Evolutionary conservation across 2,888 invertebrate genomes (phyloP).

Genomic region (Cartodere bifasciata): DNA sequence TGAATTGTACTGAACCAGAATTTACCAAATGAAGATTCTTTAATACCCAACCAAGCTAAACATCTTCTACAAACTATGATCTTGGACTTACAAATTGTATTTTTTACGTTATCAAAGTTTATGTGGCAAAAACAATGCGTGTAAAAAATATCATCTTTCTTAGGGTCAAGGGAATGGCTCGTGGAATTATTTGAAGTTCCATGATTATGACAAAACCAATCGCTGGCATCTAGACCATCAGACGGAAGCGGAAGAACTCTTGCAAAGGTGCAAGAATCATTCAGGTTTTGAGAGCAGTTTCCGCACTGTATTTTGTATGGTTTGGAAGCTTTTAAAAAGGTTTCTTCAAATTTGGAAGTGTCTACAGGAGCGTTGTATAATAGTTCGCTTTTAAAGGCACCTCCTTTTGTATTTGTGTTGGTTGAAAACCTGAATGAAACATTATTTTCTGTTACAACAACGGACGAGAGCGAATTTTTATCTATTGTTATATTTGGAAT

Average conservation of each 20-base stretch:
- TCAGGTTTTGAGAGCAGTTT: slow-evolving; percentile 26
- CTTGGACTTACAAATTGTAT: slow-evolving; percentile 38
- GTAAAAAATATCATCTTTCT: slow-evolving; percentile 44
- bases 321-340: slow-evolving; percentile 36
- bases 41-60: slow-evolving; percentile 43
- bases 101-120: slow-evolving; percentile 27
- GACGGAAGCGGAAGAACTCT: slow-evolving; percentile 50
- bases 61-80: slow-evolving; percentile 45
- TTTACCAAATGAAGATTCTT: slow-evolving; percentile 35
- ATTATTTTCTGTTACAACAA: slow-evolving; percentile 17
- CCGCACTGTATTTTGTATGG: slow-evolving; percentile 37
- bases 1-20: slow-evolving; percentile 46
- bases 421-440: slow-evolving; percentile 30
- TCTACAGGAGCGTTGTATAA: no score
- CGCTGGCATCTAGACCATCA: slow-evolving; percentile 44
- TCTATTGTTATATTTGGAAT: no score
- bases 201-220: slow-evolving; percentile 53
- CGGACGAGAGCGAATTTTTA: no score
- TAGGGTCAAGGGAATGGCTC: slow-evolving; percentile 33
- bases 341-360: slow-evolving; percentile 13
- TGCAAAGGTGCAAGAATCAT: slow-evolving; percentile 34
- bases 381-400: slow-evolving; percentile 28
- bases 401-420: slow-evolving; percentile 18
- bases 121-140: slow-evolving; percentile 41
- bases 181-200: slow-evolving; percentile 17